phyloP scores from a whole-genome alignment of 2,888 invertebrate species.

The Ectemnius cavifrons region DNA sequence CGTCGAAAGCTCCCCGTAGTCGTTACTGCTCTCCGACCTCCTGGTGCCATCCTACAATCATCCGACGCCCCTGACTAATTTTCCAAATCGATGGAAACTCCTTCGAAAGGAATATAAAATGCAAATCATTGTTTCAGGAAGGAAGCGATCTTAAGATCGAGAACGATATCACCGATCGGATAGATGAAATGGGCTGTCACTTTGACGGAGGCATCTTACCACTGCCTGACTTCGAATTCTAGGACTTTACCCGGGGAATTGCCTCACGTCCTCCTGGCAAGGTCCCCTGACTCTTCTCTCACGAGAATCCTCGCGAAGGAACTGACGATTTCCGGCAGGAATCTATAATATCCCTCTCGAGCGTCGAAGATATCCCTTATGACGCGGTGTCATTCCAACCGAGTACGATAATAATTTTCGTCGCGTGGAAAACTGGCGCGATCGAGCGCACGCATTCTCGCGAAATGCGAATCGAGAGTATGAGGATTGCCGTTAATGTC shows the following conservation, averaged over 20 bases:
- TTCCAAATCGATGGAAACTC: too few species aligned
- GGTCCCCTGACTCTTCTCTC: not conserved
- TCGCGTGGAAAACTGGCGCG: not conserved
- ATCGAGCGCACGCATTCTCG: not conserved
- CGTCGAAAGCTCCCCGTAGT: conserved; percentile 1
- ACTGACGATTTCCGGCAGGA: not conserved
- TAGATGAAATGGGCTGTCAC: conserved; percentile 45
- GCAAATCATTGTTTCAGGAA: too few species aligned
- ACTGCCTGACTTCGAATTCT: conserved; percentile 21
- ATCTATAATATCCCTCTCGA: not conserved
- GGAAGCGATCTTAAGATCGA: too few species aligned
- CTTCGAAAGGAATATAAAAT: too few species aligned
- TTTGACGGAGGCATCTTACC: conserved; percentile 34
- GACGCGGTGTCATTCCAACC: not conserved
- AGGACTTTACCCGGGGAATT: conserved; percentile 12
- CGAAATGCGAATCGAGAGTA: not conserved
- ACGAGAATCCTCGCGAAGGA: not conserved
- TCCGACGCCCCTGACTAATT: conserved; percentile 24
- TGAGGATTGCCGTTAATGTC: too few species aligned
- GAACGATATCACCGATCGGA: conserved; percentile 44
- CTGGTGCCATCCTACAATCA: conserved; percentile 47
- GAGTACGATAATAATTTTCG: not conserved
- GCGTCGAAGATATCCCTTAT: not conserved
- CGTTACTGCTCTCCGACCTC: conserved; percentile 28
- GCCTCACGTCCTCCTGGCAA: not conserved